Percentiles rank a stretch among this genome's conserved stretches.
These are phyloP conservation scores for Disparrhopalites patrizii DNA, from an alignment of 2,888 invertebrate species.

Conservation along the genomic window DNA sequence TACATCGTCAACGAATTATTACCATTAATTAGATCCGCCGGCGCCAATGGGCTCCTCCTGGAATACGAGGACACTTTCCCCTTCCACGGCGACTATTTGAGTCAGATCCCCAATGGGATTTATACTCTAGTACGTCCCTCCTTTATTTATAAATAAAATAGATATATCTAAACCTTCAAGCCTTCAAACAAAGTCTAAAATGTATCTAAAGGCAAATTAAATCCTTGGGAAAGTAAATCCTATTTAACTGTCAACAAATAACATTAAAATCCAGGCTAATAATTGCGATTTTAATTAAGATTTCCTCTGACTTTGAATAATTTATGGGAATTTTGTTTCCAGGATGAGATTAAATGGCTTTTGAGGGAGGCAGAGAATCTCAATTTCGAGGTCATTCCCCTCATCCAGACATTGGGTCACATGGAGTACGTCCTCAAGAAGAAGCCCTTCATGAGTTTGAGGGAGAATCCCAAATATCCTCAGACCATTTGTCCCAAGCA, in stretches of 20 bases:
- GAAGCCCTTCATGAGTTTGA: constrained; percentile 51
- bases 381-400: constrained; percentile 54
- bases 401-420: constrained; percentile 53
- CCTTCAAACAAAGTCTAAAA: too few relatives aligned
- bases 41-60: constrained; percentile 57
- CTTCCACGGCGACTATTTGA: constrained; percentile 54
- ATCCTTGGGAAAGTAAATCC: too few relatives aligned
- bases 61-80: constrained; percentile 65
- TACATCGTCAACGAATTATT: constrained; percentile 51
- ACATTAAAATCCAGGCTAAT: too few relatives aligned
- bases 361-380: constrained; percentile 50
- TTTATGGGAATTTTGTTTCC: background rate
- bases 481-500: constrained; percentile 56
- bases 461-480: constrained; percentile 53
- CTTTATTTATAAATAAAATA: background rate
- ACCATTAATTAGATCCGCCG: constrained; percentile 49
- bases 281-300: background rate
- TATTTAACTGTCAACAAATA: too few relatives aligned
- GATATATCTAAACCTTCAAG: background rate
- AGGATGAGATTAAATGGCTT: constrained; percentile 49
- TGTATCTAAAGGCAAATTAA: too few relatives aligned
- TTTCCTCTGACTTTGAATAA: background rate
- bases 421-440: constrained; percentile 56
- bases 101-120: constrained; percentile 51
- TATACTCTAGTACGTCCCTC: constrained; percentile 49